Base-by-base conservation (phyloP, 1,140 invertebrate species). In the Chlorops oryzae region DNA sequence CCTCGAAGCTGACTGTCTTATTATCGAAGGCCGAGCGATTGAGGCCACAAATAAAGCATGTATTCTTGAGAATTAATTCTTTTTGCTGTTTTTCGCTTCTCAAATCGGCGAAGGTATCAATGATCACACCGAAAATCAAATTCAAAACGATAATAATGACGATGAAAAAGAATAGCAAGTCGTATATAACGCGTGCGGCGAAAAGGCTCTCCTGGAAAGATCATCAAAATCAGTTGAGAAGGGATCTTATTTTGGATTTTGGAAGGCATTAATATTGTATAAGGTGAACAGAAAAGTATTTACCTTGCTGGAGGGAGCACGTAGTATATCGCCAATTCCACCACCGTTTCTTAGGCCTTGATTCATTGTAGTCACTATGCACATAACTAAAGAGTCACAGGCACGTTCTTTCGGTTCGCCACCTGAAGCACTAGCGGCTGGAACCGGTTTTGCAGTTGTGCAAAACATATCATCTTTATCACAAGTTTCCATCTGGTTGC, bases 41-140 rank as follows among this genome's bases (percentile, higher is more conserved):
- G 56, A 98, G 78, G 40, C 95, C 96, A 75, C 96, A 99, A 71
- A 99, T 92, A 70, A 99, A 99, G 73, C 96, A 99, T 2, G 93
- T 96, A 68, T 98, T 99, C 72, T 95, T 95, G 1, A 99, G 75
- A 62, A 96, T 96, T 40, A 97, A 82, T 74, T 99, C 96, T 72
- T 98, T 98, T 63, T 97, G 88, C 73, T 99, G 96, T 68, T 99
- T 99, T 75, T 99, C 97, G 62, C 90, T 94, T 78, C 97, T 88
- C 46, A 99, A 80, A 78, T 99, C 96, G 41, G 96, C 97, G 77
- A 99, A 99, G 1, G 96, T 99, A 73, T 99, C 97, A 67, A 99
- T 99, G 72, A 99, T 99, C 42, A 99, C 96, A 91, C 97, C 96
- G 81, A 99, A 99, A 73, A 99, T 99, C 22, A 99, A 81, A 77